Conservation (phyloP, 2,113 vertebrate species). For the Vulpes vulpes region DNA sequence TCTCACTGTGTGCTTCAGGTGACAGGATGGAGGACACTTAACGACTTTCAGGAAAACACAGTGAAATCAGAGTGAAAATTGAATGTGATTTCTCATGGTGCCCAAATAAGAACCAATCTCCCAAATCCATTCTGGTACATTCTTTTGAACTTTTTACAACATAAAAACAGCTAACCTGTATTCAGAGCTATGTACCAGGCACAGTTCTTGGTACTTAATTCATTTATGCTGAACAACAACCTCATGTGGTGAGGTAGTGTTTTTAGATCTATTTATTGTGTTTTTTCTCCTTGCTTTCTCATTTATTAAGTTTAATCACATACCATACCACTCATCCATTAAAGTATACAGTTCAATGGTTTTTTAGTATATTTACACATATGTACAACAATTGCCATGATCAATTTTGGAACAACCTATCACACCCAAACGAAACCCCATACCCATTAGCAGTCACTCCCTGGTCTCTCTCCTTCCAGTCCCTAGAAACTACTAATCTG, state of each 20-base stretch:
- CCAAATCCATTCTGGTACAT: not conserved
- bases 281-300: not conserved
- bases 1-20: slow-evolving; percentile 11
- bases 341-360: not conserved
- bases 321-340: not conserved
- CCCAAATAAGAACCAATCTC: slow-evolving; percentile 17
- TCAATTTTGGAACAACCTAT: not conserved
- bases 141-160: slow-evolving; percentile 18
- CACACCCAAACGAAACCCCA: not conserved
- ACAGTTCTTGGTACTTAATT: not conserved
- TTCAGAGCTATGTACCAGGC: not conserved
- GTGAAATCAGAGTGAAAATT: slow-evolving; percentile 62
- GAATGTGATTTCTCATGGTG: slow-evolving; percentile 44
- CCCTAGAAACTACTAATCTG: not conserved
- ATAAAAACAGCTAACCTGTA: not conserved
- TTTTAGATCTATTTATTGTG: not conserved
- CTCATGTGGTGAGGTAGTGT: not conserved
- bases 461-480: not conserved
- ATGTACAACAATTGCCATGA: not conserved
- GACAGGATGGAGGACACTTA: slow-evolving; percentile 32
- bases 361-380: not conserved
- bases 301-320: not conserved
- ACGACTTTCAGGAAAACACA: slow-evolving; percentile 39
- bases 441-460: not conserved
- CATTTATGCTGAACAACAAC: not conserved